Conservation (phyloP, 2,888 invertebrate species). For the Pemphredon lugubris region DNA sequence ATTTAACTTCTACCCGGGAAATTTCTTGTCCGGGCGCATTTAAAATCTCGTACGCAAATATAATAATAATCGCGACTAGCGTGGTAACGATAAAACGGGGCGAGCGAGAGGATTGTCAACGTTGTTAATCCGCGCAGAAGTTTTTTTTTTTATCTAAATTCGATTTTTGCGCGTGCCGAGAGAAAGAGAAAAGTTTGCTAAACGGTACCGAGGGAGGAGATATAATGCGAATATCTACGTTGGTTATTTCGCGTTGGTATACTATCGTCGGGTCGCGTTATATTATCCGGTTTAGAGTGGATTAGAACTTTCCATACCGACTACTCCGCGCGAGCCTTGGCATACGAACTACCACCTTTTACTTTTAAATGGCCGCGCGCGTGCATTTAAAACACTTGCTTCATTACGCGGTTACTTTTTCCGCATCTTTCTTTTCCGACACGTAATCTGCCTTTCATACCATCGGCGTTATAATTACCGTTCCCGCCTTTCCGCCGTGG, state of each 20-base stretch:
- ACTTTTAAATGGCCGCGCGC: conserved; percentile 31
- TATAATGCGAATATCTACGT: background rate
- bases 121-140: too few species aligned
- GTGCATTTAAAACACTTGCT: conserved; percentile 30
- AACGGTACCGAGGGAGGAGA: background rate
- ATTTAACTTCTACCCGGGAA: background rate
- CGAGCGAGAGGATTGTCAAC: too few species aligned
- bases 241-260: background rate
- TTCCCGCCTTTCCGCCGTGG: background rate
- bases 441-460: conserved; percentile 1
- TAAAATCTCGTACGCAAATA: too few species aligned
- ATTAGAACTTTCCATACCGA: conserved; percentile 1
- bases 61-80: too few species aligned
- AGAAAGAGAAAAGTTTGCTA: background rate
- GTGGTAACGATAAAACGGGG: too few species aligned
- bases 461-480: background rate
- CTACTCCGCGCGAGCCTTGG: background rate
- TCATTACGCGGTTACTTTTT: conserved; percentile 13
- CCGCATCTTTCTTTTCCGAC: background rate
- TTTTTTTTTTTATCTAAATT: background rate
- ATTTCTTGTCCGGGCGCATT: background rate
- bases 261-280: background rate
- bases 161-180: background rate
- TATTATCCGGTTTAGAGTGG: background rate
- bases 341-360: conserved; percentile 12